These are phyloP conservation scores for Atrichornis clamosus DNA, from an alignment of 2,113 vertebrate species.

Conservation along the genomic window DNA sequence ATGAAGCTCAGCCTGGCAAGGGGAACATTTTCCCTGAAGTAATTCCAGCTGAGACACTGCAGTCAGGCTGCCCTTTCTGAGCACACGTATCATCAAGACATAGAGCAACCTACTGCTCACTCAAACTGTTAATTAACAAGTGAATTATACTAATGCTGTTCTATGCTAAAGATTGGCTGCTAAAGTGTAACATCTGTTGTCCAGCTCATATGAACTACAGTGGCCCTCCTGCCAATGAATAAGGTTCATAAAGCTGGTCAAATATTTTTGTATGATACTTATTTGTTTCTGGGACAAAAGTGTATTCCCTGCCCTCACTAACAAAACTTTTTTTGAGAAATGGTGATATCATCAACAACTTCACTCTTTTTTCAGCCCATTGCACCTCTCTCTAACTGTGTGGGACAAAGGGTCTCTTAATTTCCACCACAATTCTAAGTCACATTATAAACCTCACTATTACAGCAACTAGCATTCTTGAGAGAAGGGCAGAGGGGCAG, in stretches of 20 bases:
- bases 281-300: neutral
- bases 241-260: neutral
- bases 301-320: neutral
- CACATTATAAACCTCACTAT: neutral
- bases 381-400: neutral
- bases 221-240: neutral
- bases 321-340: conserved; percentile 30
- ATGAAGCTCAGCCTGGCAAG: neutral
- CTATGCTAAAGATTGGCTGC: neutral
- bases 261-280: neutral
- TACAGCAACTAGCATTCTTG: neutral
- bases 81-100: neutral
- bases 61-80: neutral
- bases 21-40: neutral
- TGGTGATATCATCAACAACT: neutral
- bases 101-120: neutral
- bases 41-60: neutral
- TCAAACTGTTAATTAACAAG: neutral
- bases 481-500: neutral
- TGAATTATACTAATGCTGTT: neutral
- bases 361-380: neutral
- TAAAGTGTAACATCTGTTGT: neutral
- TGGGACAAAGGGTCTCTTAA: neutral
- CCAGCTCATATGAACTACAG: neutral
- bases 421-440: neutral